Evolutionary conservation across 2,113 vertebrate species (phyloP).

Genomic region (Aegithalos caudatus): DNA sequence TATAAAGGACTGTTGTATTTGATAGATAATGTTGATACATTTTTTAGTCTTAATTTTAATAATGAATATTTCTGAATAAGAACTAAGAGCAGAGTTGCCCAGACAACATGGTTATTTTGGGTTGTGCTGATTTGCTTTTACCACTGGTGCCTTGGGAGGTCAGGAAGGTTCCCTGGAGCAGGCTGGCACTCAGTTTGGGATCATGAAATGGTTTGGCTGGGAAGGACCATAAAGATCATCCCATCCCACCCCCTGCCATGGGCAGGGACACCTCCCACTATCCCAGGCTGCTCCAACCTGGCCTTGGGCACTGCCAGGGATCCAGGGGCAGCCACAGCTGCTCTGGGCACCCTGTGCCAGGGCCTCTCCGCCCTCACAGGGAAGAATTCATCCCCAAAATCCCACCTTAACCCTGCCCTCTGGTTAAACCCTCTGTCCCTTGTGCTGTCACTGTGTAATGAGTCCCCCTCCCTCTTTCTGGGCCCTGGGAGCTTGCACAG

Average conservation of each 20-base stretch:
- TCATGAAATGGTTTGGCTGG: neutral
- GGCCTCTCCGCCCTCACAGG: fast-evolving
- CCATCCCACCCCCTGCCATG: neutral
- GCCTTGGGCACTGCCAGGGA: neutral
- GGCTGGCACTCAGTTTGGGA: neutral
- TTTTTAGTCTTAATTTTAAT: constrained; percentile 33
- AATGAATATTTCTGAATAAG: neutral
- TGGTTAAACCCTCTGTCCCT: neutral
- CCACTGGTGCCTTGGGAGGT: neutral
- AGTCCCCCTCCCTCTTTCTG: neutral
- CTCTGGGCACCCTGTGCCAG: neutral
- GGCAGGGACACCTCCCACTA: neutral
- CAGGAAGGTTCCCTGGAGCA: neutral
- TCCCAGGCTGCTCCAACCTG: neutral
- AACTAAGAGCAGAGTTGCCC: neutral
- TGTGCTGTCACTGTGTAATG: neutral
- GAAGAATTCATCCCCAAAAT: fast-evolving
- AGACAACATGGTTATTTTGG: neutral
- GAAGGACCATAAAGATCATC: neutral
- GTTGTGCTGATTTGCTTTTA: neutral
- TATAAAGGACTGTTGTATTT: neutral
- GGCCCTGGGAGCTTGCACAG: neutral
- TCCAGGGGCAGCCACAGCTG: neutral
- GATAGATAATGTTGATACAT: neutral
- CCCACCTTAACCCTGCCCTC: neutral